Evolutionary conservation across 2,888 invertebrate genomes (phyloP).

Genomic region (Agelastica alni): DNA sequence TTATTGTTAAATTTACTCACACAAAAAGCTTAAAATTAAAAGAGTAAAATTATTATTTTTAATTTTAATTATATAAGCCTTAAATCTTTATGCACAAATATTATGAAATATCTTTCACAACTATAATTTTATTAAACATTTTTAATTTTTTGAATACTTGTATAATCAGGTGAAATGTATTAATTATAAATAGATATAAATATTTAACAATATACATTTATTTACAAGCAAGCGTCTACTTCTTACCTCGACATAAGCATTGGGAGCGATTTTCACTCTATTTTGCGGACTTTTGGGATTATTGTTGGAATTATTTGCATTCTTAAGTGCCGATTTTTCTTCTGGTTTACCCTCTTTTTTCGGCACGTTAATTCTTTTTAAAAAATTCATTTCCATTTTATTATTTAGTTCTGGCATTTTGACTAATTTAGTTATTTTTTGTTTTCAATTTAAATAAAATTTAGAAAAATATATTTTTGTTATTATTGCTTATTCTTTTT

Average conservation of each 20-base stretch:
- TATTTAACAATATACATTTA: no score
- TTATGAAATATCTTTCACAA: no score
- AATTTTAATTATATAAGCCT: no score
- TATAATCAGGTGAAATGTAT: no score
- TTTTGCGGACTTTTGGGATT: slow-evolving; percentile 43
- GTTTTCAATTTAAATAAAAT: slow-evolving; percentile 12
- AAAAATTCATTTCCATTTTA: slow-evolving; percentile 40
- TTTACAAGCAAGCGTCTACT: no score
- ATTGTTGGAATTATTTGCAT: slow-evolving; percentile 25
- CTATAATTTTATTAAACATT: no score
- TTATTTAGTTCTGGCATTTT: slow-evolving; percentile 39
- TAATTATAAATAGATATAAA: no score
- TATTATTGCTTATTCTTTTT: slow-evolving; percentile 24
- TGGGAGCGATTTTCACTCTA: slow-evolving; percentile 52
- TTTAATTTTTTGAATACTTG: no score
- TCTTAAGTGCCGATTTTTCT: slow-evolving; percentile 31
- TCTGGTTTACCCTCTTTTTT: slow-evolving; percentile 32
- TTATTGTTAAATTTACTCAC: no score
- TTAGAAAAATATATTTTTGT: slow-evolving; percentile 15
- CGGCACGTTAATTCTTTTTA: slow-evolving; percentile 34
- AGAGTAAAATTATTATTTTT: no score
- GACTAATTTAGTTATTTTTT: not conserved
- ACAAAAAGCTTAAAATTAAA: no score
- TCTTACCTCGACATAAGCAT: slow-evolving; percentile 53
- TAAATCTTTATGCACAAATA: no score